Conservation (phyloP, 2,797 vertebrate species). For the Thamnophis elegans region DNA sequence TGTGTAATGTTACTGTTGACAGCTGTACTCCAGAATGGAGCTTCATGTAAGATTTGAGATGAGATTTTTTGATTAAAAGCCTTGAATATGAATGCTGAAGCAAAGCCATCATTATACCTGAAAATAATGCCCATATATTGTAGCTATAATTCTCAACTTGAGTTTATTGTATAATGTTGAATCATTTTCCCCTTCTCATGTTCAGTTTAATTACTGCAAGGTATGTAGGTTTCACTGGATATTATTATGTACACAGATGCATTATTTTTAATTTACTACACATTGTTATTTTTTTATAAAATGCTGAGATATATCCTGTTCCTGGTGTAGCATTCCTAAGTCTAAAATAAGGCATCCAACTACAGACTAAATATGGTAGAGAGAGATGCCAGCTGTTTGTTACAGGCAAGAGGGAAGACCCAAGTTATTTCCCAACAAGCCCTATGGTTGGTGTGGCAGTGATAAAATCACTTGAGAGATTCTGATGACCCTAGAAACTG, state of each 20-base stretch:
- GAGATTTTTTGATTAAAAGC: background rate
- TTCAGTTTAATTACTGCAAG: background rate
- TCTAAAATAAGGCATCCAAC: background rate
- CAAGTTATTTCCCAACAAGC: background rate
- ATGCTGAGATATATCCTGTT: background rate
- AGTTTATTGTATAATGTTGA: background rate
- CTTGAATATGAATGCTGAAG: background rate
- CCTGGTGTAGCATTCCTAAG: background rate
- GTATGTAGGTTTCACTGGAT: background rate
- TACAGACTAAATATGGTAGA: background rate
- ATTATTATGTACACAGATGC: background rate
- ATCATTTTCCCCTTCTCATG: background rate
- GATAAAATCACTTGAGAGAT: fast-evolving
- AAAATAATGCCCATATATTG: background rate
- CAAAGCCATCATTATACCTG: background rate
- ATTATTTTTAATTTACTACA: background rate
- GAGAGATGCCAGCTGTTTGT: background rate
- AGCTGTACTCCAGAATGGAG: background rate
- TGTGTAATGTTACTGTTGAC: background rate
- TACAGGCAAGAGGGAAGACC: background rate
- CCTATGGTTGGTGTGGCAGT: no score
- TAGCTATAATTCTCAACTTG: background rate
- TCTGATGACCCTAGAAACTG: background rate
- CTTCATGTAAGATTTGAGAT: background rate
- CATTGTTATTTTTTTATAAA: background rate